Evolutionary conservation across 2,113 vertebrate genomes (phyloP), one percentile per base, ranked within the genome.

Genomic region (Vidua chalybeata): DNA sequence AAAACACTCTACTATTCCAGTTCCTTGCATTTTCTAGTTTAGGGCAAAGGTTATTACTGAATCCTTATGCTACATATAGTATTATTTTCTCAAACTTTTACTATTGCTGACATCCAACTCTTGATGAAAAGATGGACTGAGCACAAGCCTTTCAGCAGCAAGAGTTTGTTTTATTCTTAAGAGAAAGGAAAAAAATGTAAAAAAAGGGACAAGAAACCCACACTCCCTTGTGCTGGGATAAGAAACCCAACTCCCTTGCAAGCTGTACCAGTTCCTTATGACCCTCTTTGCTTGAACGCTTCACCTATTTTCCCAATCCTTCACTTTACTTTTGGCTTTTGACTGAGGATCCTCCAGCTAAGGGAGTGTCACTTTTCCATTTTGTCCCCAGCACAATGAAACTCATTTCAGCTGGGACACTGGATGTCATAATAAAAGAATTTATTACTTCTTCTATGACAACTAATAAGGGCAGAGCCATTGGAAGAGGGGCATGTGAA

Each of bases 341-440:
- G 55, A 76, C 68, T 71, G 55, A 58, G 79, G 74, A 69, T 91
- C 96, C 93, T 88, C 93, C 4, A 18, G 94, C 84, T 95, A 95
- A 95, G 91, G 96, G 92, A 96, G 90, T 90, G 94, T 77, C 96
- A 93, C 94, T 95, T 96, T 95, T 96, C 90, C 75, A 15, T 96
- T 96, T 90, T 96, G 94, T 97, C 93, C 87, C 90, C 88, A 90
- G 90, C 92, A 96, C 94, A 97, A 97, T 96, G 96, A 93, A 94
- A 95, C 79, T 86, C 35, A 96, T 95, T 93, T 96, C 92, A 96
- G 48, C 68, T 94, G 95, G 84, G 93, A 87, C 87, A 84, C 43
- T 49, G 85, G 93, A 93, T 94, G 93, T 94, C 96, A 96, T 95
- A 96, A 94, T 86, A 92, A 39, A 93, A 92, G 90, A 95, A 96